A percentile compares a stretch with the other conserved stretches of the same genome.
Evolutionary conservation across 2,797 vertebrate species (phyloP).

Genomic region (Sternotherus odoratus): DNA sequence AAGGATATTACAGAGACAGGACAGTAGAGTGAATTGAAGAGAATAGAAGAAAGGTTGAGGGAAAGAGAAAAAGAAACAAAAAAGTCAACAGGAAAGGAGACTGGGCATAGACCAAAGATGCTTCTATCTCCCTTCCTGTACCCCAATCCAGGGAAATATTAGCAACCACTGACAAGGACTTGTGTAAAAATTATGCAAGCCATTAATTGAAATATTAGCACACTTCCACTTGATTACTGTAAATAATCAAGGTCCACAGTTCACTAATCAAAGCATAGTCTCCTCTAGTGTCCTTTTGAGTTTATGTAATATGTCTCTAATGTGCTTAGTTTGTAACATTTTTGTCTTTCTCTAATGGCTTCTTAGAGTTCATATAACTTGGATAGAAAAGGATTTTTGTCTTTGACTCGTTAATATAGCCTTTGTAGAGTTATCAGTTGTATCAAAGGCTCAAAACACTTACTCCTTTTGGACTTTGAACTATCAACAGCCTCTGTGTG

Average conservation of each 20-base stretch:
- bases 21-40: neutral
- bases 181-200: neutral
- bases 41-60: neutral
- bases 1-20: neutral
- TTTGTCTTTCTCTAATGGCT: neutral
- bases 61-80: neutral
- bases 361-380: neutral
- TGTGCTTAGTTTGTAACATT: conserved; percentile 3
- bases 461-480: neutral
- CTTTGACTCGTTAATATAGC: neutral
- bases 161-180: conserved; percentile 17
- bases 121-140: neutral
- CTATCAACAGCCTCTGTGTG: neutral
- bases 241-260: conserved; percentile 15
- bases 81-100: neutral
- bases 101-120: neutral
- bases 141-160: neutral
- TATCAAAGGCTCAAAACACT: neutral
- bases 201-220: conserved; percentile 24
- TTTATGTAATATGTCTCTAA: neutral
- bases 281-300: neutral
- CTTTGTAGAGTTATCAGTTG: neutral
- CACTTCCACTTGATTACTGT: conserved; percentile 7
- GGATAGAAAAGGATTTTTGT: neutral
- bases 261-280: conserved; percentile 5